Percentiles rank a stretch among this genome's conserved stretches.
These are phyloP conservation scores for Adrianichthys oophorus DNA, from an alignment of 2,797 vertebrate species.

Conservation along the genomic window DNA sequence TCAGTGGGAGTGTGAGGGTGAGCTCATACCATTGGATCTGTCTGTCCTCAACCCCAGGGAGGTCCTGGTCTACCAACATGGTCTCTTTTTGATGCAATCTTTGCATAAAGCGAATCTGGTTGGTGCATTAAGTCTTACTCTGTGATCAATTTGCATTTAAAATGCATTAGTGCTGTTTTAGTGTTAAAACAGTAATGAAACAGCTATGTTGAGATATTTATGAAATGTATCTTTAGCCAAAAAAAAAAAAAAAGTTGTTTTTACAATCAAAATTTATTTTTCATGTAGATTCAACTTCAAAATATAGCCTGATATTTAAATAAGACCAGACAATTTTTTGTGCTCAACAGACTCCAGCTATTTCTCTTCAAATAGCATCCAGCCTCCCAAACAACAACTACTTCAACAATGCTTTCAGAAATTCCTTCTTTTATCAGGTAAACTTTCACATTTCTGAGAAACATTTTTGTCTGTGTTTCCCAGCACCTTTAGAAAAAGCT, in stretches of 20 bases:
- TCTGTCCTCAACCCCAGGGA: constrained; percentile 80
- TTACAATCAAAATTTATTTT: not conserved
- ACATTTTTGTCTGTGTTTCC: not conserved
- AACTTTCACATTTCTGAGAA: not conserved
- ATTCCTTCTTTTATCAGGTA: constrained; percentile 90
- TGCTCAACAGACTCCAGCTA: constrained; percentile 74
- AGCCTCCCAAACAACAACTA: constrained; percentile 78
- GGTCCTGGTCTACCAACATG: constrained; percentile 83
- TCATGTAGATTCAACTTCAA: not conserved
- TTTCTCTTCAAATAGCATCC: constrained; percentile 81
- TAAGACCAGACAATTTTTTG: not conserved
- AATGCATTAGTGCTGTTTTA: no score
- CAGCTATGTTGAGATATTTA: no score
- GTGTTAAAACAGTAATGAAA: no score
- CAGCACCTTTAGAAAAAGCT: not conserved
- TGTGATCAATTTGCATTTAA: no score
- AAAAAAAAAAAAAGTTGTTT: not conserved
- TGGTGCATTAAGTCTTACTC: constrained; percentile 20
- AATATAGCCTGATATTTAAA: not conserved
- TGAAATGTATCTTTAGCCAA: no score
- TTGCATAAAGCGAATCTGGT: constrained; percentile 77
- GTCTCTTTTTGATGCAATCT: constrained; percentile 78
- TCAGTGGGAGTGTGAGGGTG: constrained; percentile 74
- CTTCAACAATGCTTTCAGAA: constrained; percentile 81
- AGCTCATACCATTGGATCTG: constrained; percentile 67